phyloP scores from a whole-genome alignment of 2,797 vertebrate genomes.

The Octomys mimax region DNA sequence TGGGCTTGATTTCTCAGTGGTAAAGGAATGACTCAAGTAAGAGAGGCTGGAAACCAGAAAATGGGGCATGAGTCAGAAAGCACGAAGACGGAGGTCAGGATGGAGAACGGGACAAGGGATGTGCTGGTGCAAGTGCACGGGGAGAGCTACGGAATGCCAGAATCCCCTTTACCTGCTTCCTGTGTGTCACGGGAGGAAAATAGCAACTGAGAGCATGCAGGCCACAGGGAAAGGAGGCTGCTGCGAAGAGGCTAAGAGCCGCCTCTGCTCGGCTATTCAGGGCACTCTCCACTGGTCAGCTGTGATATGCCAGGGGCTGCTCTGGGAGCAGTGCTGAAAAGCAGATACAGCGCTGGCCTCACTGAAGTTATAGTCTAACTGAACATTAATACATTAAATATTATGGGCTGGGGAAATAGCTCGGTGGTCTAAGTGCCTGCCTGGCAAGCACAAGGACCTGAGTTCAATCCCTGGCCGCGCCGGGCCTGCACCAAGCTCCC shows the following conservation, averaged over 20 bases:
- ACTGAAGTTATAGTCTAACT: neutral
- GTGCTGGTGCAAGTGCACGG: neutral
- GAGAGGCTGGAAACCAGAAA: conserved; percentile 46
- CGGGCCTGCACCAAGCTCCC: too few relatives aligned
- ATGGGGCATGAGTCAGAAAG: conserved; percentile 69
- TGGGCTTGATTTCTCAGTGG: conserved; percentile 46
- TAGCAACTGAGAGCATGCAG: neutral
- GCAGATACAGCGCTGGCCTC: neutral
- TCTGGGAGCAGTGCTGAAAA: neutral
- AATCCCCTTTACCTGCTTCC: neutral
- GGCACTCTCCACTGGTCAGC: neutral
- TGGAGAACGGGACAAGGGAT: neutral
- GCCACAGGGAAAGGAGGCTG: neutral
- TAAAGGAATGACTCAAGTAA: conserved; percentile 70
- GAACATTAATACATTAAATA: conserved; percentile 11
- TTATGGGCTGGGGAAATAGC: too few relatives aligned
- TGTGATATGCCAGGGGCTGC: neutral
- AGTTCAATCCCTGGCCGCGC: too few relatives aligned
- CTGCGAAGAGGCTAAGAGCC: neutral
- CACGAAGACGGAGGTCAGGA: neutral
- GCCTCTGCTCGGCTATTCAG: neutral
- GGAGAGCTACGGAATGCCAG: neutral
- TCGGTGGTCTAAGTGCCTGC: too few relatives aligned
- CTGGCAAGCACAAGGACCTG: too few relatives aligned
- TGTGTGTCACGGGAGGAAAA: neutral